Base-by-base conservation (phyloP, 2,797 vertebrate species). In the Cuniculus paca region DNA sequence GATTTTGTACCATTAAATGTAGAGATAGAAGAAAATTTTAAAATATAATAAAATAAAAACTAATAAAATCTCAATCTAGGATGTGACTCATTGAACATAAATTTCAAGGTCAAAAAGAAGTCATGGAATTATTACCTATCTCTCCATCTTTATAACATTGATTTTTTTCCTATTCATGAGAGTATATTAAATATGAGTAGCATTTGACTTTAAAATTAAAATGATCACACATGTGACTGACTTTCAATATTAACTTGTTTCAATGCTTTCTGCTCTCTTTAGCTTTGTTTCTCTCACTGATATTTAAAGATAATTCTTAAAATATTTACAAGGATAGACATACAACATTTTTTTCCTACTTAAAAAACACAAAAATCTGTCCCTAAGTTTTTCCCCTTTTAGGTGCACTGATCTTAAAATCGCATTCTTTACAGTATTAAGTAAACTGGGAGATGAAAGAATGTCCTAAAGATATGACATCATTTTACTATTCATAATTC, bases 91-190 rank as follows among this genome's bases (percentile, higher is more conserved):
- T 14, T 75, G 31, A 88, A 78, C 26, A 88, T 86, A 54, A 79
- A 95, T 74, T 88, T 95, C 63, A 97, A 97, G 80, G 58, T 94
- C 89, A 97, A 68, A 1, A 84, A 31, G 31, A 95, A 93, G 8
- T 72, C 17, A 26, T 45, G 0, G 9, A 31, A 65, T 96, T 28
- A 70, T 50, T 42, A 88, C 52, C 48, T 74, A 2, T 31, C 12
- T 88, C 31, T 93, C 58, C 19, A 31, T 61, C 26, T 94, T 96
- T 78, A 84, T 65, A 80, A 48, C 28, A 3, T 72, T 60, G n/a
- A 34, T 61, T 68, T 92, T 54, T 82, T 89, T 56, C 74, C 22
- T 36, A 42, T 81, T 19, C 45, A 77, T 58, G 16, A 94, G 12
- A 90, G 22, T 39, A 1, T 48, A 63, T 34, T 97, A 80, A 81